These are phyloP conservation scores for Alloplasta piceator DNA, from an alignment of 2,888 invertebrate species.

Conservation along the genomic window DNA sequence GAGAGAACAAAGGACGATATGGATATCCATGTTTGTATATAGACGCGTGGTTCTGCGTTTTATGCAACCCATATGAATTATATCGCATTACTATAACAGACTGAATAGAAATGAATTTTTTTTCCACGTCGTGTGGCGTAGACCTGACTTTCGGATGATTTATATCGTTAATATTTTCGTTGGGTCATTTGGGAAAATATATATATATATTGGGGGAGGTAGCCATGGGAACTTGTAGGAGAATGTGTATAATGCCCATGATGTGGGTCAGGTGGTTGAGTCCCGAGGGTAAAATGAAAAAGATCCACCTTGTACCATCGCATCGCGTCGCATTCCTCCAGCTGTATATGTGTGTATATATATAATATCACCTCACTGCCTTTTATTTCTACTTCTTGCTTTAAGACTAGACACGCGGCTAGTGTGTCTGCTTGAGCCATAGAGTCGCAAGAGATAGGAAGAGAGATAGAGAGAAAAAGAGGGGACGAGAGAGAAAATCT, in stretches of 20 bases:
- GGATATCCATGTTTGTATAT: constrained; percentile 17
- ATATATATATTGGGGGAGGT: constrained; percentile 24
- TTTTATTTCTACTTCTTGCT: constrained; percentile 31
- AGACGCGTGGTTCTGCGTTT: constrained; percentile 13
- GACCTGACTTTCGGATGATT: constrained; percentile 57
- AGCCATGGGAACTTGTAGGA: constrained; percentile 19
- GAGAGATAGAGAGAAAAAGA: constrained; percentile 8
- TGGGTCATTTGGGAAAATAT: constrained; percentile 34
- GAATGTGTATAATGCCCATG: constrained; percentile 19
- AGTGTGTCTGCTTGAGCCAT: not conserved
- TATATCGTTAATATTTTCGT: constrained; percentile 46
- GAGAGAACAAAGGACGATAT: constrained; percentile 12
- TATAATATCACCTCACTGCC: not conserved
- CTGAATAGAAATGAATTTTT: constrained; percentile 36
- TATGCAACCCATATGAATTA: constrained; percentile 50
- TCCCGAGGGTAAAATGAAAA: constrained; percentile 71
- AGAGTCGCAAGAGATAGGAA: not conserved
- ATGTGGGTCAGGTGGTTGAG: constrained; percentile 63
- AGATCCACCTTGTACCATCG: constrained; percentile 74
- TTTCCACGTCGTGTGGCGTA: constrained; percentile 19
- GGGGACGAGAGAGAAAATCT: constrained; percentile 10
- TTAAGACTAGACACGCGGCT: not conserved
- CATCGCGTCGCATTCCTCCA: constrained; percentile 69
- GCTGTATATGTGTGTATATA: constrained; percentile 28
- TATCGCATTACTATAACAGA: constrained; percentile 36